These are phyloP conservation scores for Amblyjoppa fuscipennis DNA, from an alignment of 2,888 invertebrate species.

Conservation along the genomic window DNA sequence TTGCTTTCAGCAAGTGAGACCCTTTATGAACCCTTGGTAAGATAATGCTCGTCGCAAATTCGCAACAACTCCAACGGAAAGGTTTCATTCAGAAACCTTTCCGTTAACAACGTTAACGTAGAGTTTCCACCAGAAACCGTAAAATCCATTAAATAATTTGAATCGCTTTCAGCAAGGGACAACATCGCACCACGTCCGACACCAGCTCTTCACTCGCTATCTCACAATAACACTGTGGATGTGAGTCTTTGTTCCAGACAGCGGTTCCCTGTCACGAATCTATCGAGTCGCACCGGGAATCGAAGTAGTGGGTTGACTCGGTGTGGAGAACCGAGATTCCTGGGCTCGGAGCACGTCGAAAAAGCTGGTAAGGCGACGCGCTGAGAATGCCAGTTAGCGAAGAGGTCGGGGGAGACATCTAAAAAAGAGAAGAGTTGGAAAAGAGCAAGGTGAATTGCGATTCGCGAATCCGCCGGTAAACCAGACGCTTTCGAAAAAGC, in stretches of 20 bases:
- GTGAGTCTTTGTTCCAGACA: not conserved
- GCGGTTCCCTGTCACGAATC: slow-evolving; percentile 24
- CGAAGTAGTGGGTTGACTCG: slow-evolving; percentile 55
- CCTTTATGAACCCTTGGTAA: too few species aligned
- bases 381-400: slow-evolving; percentile 18
- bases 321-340: slow-evolving; percentile 44
- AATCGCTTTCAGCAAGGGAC: too few species aligned
- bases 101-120: too few species aligned
- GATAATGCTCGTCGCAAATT: too few species aligned
- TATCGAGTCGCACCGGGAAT: slow-evolving; percentile 37
- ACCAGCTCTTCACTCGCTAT: not conserved
- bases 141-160: too few species aligned
- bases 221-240: not conserved
- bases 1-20: too few species aligned
- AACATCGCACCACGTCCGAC: not conserved
- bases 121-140: too few species aligned
- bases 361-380: slow-evolving; percentile 51
- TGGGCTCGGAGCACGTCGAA: slow-evolving; percentile 35
- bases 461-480: slow-evolving; percentile 64
- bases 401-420: not conserved
- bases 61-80: too few species aligned
- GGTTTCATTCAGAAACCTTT: too few species aligned
- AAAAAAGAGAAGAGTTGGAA: slow-evolving; percentile 31
- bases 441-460: slow-evolving; percentile 26
- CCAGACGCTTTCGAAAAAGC: slow-evolving; percentile 61